phyloP scores from a whole-genome alignment of 2,888 invertebrate genomes.

The Phoenoteleia sp. region DNA sequence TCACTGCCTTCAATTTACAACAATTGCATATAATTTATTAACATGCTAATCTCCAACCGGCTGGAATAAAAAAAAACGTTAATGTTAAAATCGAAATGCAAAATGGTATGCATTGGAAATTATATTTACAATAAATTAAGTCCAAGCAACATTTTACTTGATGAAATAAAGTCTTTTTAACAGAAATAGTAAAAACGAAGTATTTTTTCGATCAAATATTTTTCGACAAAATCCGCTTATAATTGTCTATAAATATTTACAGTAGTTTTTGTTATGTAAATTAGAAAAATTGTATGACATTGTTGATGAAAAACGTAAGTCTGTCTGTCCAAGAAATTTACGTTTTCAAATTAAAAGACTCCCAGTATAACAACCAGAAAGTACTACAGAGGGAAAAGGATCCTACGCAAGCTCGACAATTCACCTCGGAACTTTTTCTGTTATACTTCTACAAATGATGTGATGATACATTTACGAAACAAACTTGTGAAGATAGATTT shows the following conservation, averaged over 20 bases:
- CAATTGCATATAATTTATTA: too few relatives aligned
- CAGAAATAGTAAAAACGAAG: too few relatives aligned
- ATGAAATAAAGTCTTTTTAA: too few relatives aligned
- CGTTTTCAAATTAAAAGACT: slow-evolving; percentile 55
- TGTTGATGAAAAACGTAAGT: too few relatives aligned
- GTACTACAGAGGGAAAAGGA: slow-evolving; percentile 60
- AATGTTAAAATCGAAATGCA: too few relatives aligned
- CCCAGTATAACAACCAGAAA: slow-evolving; percentile 30
- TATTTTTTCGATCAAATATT: slow-evolving; percentile 53
- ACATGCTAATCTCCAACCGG: too few relatives aligned
- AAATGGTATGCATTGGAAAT: background rate
- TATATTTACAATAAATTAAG: background rate
- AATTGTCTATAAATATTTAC: slow-evolving; percentile 36
- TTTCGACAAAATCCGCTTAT: slow-evolving; percentile 45
- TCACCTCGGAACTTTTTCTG: slow-evolving; percentile 52
- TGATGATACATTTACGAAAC: slow-evolving; percentile 46
- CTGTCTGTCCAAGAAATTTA: background rate
- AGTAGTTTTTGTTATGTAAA: background rate
- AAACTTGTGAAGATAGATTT: slow-evolving; percentile 18
- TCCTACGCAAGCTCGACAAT: slow-evolving; percentile 55
- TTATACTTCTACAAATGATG: slow-evolving; percentile 34
- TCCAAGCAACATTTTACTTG: too few relatives aligned
- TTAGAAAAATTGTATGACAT: background rate
- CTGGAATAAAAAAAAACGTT: too few relatives aligned
- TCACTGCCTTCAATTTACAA: too few relatives aligned